phyloP scores from a whole-genome alignment of 2,797 vertebrate species.

The Manis javanica region DNA sequence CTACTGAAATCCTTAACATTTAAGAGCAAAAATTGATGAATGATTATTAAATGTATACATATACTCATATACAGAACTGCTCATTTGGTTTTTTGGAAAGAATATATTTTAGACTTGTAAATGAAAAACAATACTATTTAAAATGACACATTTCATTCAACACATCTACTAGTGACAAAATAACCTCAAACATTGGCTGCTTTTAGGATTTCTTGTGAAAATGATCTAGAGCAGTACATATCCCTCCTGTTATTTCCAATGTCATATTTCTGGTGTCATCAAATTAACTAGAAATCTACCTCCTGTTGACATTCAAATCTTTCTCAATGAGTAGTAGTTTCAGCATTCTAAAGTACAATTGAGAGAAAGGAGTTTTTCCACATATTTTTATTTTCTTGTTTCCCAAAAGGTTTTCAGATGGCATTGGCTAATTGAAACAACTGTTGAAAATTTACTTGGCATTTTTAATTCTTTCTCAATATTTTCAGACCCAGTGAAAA shows the following conservation, averaged over 20 bases:
- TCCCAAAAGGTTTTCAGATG: constrained; percentile 71
- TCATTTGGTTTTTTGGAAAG: background rate
- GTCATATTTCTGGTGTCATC: background rate
- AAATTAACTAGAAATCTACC: constrained; percentile 24
- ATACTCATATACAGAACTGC: background rate
- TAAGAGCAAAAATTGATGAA: background rate
- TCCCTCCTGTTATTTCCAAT: background rate
- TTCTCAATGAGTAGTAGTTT: constrained; percentile 33
- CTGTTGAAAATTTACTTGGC: constrained; percentile 73
- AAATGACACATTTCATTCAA: background rate
- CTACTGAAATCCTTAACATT: background rate
- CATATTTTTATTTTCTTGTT: constrained; percentile 66
- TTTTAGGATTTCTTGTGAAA: background rate
- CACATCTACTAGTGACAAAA: background rate
- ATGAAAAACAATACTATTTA: background rate
- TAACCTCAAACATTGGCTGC: background rate
- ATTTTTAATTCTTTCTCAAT: constrained; percentile 76
- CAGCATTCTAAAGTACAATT: constrained; percentile 53
- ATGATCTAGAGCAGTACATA: background rate
- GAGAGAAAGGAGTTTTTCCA: background rate
- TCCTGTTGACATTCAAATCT: constrained; percentile 5
- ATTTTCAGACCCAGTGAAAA: constrained; percentile 81
- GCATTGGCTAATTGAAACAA: constrained; percentile 75
- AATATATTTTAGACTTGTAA: background rate
- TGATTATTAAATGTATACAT: background rate